Evolutionary conservation across 2,113 vertebrate genomes (phyloP).

Genomic region (Equus quagga): DNA sequence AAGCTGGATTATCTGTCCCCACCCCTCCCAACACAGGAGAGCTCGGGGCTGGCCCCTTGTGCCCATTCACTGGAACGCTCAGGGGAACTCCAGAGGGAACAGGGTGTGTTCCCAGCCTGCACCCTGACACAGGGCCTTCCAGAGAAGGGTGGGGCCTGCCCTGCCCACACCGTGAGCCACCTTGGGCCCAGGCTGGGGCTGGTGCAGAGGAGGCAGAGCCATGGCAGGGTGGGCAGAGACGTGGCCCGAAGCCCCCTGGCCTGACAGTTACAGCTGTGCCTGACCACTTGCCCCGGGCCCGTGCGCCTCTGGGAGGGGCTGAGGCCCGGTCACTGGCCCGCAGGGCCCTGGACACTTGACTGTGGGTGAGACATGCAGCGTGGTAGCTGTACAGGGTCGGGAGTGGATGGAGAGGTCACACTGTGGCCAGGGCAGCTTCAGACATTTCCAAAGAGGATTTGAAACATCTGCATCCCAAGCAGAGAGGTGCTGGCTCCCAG

Average conservation of each 20-base stretch:
- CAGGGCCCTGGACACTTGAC: background rate
- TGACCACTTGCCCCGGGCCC: background rate
- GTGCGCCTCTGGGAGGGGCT: background rate
- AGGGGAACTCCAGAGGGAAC: background rate
- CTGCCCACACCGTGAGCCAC: background rate
- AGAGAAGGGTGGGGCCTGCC: background rate
- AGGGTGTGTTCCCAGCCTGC: background rate
- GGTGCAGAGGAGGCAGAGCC: too few species aligned
- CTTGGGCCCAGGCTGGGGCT: background rate
- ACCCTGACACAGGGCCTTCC: background rate
- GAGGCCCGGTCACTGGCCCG: background rate
- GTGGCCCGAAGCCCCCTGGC: fast-evolving
- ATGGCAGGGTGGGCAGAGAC: too few species aligned
- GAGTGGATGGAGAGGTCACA: background rate
- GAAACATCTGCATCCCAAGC: fast-evolving
- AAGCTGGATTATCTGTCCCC: background rate
- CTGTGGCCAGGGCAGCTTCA: background rate
- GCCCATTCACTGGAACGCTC: background rate
- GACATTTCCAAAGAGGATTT: background rate
- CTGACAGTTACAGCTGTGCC: background rate
- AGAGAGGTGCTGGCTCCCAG: background rate
- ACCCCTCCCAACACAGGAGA: background rate
- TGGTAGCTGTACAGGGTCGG: fast-evolving
- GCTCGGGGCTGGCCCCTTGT: background rate
- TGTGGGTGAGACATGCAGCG: background rate